phyloP scores from a whole-genome alignment of 2,797 vertebrate genomes.

The Margarornis squamiger region DNA sequence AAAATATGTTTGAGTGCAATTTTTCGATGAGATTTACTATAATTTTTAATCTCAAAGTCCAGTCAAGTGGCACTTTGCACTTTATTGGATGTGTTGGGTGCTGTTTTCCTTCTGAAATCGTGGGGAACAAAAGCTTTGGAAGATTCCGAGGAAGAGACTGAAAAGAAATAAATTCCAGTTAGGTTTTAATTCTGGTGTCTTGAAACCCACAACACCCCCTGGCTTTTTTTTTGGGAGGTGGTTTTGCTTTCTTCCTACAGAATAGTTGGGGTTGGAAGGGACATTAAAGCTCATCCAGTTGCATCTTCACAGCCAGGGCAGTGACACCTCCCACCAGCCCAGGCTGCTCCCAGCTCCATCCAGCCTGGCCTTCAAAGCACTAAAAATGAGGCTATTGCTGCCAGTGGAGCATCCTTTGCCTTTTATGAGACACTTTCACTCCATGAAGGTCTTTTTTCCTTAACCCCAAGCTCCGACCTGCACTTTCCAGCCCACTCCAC shows the following conservation, averaged over 20 bases:
- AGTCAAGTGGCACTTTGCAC: neutral
- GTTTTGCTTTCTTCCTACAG: neutral
- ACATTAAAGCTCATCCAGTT: too few species aligned
- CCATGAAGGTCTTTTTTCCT: neutral
- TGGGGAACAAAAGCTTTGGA: neutral
- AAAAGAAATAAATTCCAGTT: neutral
- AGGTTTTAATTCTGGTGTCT: neutral
- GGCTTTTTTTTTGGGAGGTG: too few species aligned
- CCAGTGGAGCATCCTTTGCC: neutral
- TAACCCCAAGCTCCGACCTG: neutral
- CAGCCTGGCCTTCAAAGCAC: neutral
- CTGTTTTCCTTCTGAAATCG: neutral
- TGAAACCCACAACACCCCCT: neutral
- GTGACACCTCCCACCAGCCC: neutral
- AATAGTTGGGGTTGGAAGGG: neutral
- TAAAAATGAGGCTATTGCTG: rapidly evolving
- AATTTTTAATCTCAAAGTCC: neutral
- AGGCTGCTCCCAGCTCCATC: neutral
- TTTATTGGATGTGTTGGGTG: rapidly evolving
- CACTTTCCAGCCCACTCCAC: neutral
- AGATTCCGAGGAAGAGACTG: neutral
- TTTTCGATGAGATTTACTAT: neutral
- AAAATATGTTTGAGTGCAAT: too few species aligned
- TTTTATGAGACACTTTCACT: neutral
- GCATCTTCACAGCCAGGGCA: neutral